Percentiles rank a stretch among this genome's conserved stretches.
Conservation (phyloP, 2,888 invertebrate genomes). For the Crepidodera aurea region DNA sequence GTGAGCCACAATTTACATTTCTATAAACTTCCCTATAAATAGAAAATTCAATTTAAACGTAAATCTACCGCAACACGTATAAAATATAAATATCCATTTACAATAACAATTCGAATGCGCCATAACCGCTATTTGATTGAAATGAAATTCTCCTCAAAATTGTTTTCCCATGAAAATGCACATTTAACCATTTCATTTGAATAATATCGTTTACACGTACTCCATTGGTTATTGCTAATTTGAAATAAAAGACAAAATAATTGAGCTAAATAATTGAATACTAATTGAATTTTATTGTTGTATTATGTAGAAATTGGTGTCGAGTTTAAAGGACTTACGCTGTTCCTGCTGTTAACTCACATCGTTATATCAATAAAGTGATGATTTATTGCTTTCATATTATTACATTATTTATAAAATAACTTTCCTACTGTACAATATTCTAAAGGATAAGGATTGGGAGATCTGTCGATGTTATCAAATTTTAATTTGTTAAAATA, state of each 20-base stretch:
- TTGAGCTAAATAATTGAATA: neutral
- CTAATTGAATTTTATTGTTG: neutral
- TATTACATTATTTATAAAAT: no score
- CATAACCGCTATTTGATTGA: neutral
- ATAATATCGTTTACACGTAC: neutral
- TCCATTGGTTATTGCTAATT: neutral
- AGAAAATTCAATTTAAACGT: no score
- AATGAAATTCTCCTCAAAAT: neutral
- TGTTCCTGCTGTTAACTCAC: no score
- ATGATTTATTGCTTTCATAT: no score
- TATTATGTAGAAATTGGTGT: no score
- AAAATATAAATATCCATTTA: neutral
- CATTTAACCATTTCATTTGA: neutral
- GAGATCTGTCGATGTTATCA: no score
- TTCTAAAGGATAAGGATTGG: no score
- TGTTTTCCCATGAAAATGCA: neutral
- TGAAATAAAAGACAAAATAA: neutral
- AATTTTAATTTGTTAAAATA: no score
- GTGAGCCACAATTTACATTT: slow-evolving; percentile 23
- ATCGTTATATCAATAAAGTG: no score
- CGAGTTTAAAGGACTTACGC: no score
- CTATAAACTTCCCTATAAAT: neutral
- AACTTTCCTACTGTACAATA: no score
- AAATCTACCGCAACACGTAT: neutral
- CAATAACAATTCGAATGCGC: neutral